Evolutionary conservation across 1,140 invertebrate genomes (phyloP).

Genomic region (Lepidurus couesii): DNA sequence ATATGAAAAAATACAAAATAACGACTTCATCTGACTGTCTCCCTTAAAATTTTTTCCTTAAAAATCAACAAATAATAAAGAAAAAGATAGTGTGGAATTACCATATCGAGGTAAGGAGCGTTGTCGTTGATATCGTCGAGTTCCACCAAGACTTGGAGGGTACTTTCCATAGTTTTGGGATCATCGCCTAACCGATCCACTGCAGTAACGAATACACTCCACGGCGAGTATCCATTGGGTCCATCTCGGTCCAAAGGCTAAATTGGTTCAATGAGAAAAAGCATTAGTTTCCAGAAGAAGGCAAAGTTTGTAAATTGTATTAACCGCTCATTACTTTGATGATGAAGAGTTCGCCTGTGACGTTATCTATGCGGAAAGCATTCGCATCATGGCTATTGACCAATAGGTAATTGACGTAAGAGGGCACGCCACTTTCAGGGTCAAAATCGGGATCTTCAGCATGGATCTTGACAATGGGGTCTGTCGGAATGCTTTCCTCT

Average conservation of each 20-base stretch:
- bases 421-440: constrained; percentile 56
- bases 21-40: not conserved
- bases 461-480: constrained; percentile 45
- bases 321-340: not conserved
- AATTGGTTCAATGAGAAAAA: not conserved
- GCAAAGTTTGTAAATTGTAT: not conserved
- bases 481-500: constrained; percentile 32
- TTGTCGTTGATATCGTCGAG: constrained; percentile 85
- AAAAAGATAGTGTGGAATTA: constrained; percentile 45
- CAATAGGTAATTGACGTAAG: constrained; percentile 69
- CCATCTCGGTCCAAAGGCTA: constrained; percentile 75
- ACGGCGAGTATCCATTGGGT: constrained; percentile 70
- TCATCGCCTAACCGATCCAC: constrained; percentile 66
- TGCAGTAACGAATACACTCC: constrained; percentile 77
- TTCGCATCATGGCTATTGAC: constrained; percentile 39
- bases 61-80: constrained; percentile 7
- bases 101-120: constrained; percentile 72
- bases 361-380: constrained; percentile 46
- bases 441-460: constrained; percentile 81
- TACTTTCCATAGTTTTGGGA: constrained; percentile 52
- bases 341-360: constrained; percentile 44
- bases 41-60: not conserved
- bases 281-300: constrained; percentile 19
- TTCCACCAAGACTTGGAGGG: constrained; percentile 65
- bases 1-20: not conserved